These are phyloP conservation scores for Neodiprion virginianus DNA, from an alignment of 1,140 invertebrate genomes.

Conservation along the genomic window DNA sequence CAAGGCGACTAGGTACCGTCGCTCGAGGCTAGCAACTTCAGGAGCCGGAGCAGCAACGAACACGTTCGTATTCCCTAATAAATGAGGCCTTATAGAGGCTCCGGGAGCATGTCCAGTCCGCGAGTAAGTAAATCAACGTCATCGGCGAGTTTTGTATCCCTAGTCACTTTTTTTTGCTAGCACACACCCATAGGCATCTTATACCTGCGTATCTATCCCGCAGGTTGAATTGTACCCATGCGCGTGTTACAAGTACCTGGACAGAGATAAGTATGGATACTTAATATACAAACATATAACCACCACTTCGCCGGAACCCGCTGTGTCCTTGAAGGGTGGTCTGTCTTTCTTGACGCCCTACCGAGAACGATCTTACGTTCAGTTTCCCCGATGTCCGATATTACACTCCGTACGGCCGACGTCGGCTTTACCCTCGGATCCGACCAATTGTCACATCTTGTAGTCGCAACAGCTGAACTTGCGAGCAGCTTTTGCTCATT, in stretches of 20 bases:
- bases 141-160: constrained; percentile 49
- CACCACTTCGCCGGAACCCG: constrained; percentile 24
- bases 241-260: too few species aligned
- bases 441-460: too few species aligned
- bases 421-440: too few species aligned
- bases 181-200: not conserved
- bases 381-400: too few species aligned
- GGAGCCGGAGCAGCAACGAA: constrained; percentile 15
- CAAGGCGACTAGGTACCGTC: too few species aligned
- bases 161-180: not conserved
- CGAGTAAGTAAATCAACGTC: constrained; percentile 51
- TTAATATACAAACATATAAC: not conserved
- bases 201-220: too few species aligned
- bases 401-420: too few species aligned
- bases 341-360: constrained; percentile 15
- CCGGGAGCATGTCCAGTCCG: constrained; percentile 29
- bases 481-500: too few species aligned
- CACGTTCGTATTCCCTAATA: constrained; percentile 51
- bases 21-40: too few species aligned
- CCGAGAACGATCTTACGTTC: not conserved
- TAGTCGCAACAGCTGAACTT: too few species aligned
- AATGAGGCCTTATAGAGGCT: constrained; percentile 36
- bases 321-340: constrained; percentile 44
- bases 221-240: too few species aligned
- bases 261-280: not conserved